Base-by-base conservation (phyloP, 2,113 vertebrate species). In the Centropus bengalensis region DNA sequence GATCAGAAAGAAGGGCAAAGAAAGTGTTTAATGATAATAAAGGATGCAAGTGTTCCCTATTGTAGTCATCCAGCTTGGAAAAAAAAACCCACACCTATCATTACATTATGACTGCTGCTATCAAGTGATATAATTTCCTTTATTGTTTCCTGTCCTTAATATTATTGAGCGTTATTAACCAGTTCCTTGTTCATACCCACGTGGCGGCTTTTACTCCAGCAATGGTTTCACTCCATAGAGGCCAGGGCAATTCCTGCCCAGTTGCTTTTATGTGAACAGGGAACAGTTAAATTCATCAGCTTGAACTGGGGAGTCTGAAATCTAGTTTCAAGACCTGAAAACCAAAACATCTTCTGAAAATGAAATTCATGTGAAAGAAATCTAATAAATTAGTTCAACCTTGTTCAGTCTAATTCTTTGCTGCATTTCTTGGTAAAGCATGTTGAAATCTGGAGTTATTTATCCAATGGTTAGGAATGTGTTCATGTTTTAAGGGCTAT, bases 121-220 rank as follows among this genome's bases (percentile, higher is more conserved):
- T 45, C 42, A 80, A 89, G 64, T 47, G n/a, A 58, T 68, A 88
- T 7, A 26, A 89, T 90, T 88, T 86, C 82, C 76, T 83, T 87
- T 79, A 82, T 86, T 67, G 21, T 78, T 96, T 93, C 82, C 76
- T 71, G 79, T 52, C 71, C 56, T 93, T 86, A 88, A 66, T 79
- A 83, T 63, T 80, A 74, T 26, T 52, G 20, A 91, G 15, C 6
- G 54, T 59, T 76, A 69, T 66, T 80, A 88, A 77, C 7, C 42
- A 74, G 52, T 44, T 86, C 10, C 23, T 55, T 91, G 24, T 64
- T 63, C 54, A 47, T 74, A 81, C 40, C 30, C 44, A 70, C 19
- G 59, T 74, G 28, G 30, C 75, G 75, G 62, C 26, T 88, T 81
- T 74, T 30, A 59, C 26, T 89, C 74, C 47, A 94, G 51, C 52